A percentile compares a stretch with the other conserved stretches of the same genome.
Conservation (phyloP, 1,140 invertebrate species). For the Atta cephalotes region DNA sequence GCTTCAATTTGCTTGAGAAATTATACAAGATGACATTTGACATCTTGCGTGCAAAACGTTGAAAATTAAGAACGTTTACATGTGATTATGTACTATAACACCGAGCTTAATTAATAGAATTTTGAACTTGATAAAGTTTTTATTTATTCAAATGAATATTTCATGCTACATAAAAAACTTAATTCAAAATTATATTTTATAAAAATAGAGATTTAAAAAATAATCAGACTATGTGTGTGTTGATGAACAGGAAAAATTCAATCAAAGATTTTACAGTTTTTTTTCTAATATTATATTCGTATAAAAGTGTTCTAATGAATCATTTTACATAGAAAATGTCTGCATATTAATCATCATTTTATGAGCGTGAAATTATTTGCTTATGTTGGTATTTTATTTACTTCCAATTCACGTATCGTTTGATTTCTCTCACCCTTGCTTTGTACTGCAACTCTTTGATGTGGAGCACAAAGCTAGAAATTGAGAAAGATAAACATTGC, state of each 20-base stretch:
- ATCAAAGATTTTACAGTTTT: background rate
- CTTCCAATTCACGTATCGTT: conserved; percentile 33
- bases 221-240: background rate
- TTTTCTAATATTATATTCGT: background rate
- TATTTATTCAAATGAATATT: background rate
- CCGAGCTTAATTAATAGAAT: background rate
- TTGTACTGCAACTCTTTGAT: conserved; percentile 33
- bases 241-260: background rate
- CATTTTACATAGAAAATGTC: background rate
- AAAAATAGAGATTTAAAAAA: background rate
- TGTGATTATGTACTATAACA: background rate
- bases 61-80: background rate
- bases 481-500: conserved; percentile 42
- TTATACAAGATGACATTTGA: conserved; percentile 29
- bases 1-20: conserved; percentile 34
- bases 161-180: background rate
- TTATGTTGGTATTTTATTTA: conserved; percentile 12
- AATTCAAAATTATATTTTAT: background rate
- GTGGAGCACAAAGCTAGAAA: conserved; percentile 44
- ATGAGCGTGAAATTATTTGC: conserved; percentile 20
- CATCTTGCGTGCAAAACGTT: background rate
- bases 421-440: conserved; percentile 7
- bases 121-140: background rate
- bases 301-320: background rate
- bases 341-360: background rate